These are phyloP conservation scores for Trissoscelio sp. DNA, from an alignment of 2,888 invertebrate genomes.

Conservation along the genomic window DNA sequence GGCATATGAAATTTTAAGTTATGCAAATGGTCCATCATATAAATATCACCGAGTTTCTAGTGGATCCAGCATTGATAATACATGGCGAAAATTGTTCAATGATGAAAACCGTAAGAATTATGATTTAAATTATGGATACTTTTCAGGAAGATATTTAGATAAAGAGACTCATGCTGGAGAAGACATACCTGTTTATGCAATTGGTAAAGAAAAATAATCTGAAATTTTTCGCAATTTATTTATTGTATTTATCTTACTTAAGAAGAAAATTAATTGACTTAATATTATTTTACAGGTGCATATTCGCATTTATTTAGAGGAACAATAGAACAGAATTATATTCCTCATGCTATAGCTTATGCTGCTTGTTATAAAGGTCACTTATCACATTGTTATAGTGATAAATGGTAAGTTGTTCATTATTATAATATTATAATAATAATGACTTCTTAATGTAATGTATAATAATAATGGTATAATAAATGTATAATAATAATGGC, in stretches of 20 bases:
- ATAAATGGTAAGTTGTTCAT: no score
- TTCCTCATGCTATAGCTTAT: constrained; percentile 86
- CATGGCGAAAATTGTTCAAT: constrained; percentile 7
- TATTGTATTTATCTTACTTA: no score
- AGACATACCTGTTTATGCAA: constrained; percentile 88
- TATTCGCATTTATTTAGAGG: constrained; percentile 86
- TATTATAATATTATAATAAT: no score
- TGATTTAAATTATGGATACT: constrained; percentile 3
- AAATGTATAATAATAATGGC: no score
- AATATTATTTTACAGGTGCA: constrained; percentile 82
- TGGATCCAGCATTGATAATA: not conserved
- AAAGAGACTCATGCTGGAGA: constrained; percentile 88
- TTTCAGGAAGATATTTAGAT: constrained; percentile 83
- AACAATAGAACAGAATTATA: constrained; percentile 87
- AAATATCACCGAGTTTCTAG: constrained; percentile 69
- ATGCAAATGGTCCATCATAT: constrained; percentile 87
- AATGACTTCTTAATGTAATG: no score
- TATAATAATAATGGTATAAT: no score
- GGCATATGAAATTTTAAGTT: constrained; percentile 81
- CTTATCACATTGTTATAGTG: constrained; percentile 1
- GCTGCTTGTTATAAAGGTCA: constrained; percentile 75
- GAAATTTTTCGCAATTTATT: no score
- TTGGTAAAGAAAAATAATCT: no score
- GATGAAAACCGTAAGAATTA: not conserved
- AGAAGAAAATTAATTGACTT: not conserved